Evolutionary conservation across 2,113 vertebrate genomes (phyloP).

Genomic region (Perognathus longimembris): DNA sequence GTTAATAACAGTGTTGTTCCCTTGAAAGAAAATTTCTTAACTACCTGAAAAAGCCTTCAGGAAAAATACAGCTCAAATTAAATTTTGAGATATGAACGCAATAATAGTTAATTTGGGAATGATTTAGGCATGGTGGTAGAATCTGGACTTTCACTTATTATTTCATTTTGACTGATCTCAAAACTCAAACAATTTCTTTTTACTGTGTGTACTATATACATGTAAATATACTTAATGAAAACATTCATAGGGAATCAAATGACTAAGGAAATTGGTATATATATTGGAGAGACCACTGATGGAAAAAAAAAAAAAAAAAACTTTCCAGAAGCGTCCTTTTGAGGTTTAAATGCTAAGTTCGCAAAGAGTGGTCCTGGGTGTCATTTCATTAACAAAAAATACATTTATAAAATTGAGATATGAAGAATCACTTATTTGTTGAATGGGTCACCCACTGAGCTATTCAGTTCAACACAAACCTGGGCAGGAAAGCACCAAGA

Average conservation of each 20-base stretch:
- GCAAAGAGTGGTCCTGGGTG: neutral
- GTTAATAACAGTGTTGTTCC: neutral
- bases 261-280: neutral
- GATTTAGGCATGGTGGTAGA: neutral
- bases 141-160: neutral
- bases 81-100: neutral
- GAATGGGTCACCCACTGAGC: neutral
- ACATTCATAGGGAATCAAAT: neutral
- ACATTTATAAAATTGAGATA: neutral
- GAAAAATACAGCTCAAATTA: neutral
- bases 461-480: no score
- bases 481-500: no score
- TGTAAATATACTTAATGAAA: neutral
- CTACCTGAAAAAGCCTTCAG: neutral
- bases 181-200: neutral
- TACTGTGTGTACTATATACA: rapidly evolving
- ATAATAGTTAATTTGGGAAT: neutral
- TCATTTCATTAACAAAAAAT: neutral
- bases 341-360: neutral
- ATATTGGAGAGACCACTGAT: neutral
- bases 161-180: neutral
- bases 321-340: neutral
- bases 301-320: neutral
- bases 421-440: neutral
- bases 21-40: neutral